Evolutionary conservation across 2,113 vertebrate genomes (phyloP), one percentile per base, ranked within the genome.

Genomic region (Nasalis larvatus): DNA sequence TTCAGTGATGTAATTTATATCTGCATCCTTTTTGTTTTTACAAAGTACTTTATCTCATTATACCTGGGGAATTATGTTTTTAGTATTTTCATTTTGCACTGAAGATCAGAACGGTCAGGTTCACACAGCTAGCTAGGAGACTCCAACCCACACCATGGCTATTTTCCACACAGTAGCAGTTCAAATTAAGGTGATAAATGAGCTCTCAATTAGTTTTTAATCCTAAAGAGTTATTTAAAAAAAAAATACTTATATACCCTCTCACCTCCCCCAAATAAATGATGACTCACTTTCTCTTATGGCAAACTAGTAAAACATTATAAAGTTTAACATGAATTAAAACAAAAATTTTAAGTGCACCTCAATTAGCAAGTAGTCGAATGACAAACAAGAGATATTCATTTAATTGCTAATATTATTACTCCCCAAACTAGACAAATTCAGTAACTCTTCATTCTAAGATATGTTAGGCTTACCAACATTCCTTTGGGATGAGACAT

Each of bases 401-500:
- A 73, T 4, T 94, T 76, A 85, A 37, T 17, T 60, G 49, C 58
- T 49, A 81, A 84, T 21, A n/a, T 71, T 35, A 77, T 7, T 17
- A 6, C 3, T 90, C 49, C 94, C 66, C 47, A 63, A 4, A 20
- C 27, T 78, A 83, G 95, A 83, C 7, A 77, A 9, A 73, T 0
- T 76, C 3, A 54, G 4, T 52, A 58, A 35, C 66, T 96, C 69
- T 68, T 95, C 49, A 35, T 12, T 45, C 1, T n/a, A 86, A 76
- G 78, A 66, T 0, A 16, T 0, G 32, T 0, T 23, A 76, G 81
- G 93, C 99, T 99, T 98, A 99, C 99, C 99, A 74, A 99, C 98
- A 6, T 99, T 99, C 97, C 99, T 99, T 95, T 99, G 99, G 35
- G 99, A 98, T 73, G 98, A 98, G 97, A 99, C 98, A 4, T 99